Evolutionary conservation across 2,888 invertebrate species (phyloP), one percentile per base, ranked within the genome.

Genomic region (Mesochorus sp.): DNA sequence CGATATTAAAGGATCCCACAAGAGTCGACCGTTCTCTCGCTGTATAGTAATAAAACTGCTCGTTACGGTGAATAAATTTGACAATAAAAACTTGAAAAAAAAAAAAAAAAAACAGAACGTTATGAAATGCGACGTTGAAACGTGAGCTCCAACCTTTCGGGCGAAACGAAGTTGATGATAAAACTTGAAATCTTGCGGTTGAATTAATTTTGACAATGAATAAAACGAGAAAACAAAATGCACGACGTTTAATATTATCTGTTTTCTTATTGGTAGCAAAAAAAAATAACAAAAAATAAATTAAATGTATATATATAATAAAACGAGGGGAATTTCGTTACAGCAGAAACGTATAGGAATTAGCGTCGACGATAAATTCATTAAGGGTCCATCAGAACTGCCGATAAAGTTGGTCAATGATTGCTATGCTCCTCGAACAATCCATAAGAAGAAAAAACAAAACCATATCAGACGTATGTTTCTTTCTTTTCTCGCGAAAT

Each of bases 341-440:
- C 26, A 28, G 4, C 0, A 53, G 14, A 34, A 49, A 64, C n/a
- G n/a, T n/a, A n/a, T 64, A 21, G 31, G n/a, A 67, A 67, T 67
- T 44, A 67, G 53, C 59, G 59, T 28, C 24, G 6, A 4, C 34
- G 21, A 61, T 74, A 74, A 74, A 74, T 74, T 74, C 39, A 74
- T 74, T 37, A 53, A 17, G 31, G 42, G 47, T 28, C 74, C 14
- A 67, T 53, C 28, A 21, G 44, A 19, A 28, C 53, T 17, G 14
- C 34, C 34, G 14, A 12, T 24, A 24, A 2, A 14, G 10, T 17
- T 17, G 51, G 19, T 53, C 31, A 28, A 62, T 53, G 51, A 61
- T 71, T 61, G 51, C 49, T 42, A 42, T 34, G n/a, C n/a, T 53
- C 61, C 51, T 28, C 17, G 24, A 31, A 2, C 19, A 3, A 10